These are phyloP conservation scores for Stenurella melanura DNA, from an alignment of 2,888 invertebrate genomes.

Conservation along the genomic window DNA sequence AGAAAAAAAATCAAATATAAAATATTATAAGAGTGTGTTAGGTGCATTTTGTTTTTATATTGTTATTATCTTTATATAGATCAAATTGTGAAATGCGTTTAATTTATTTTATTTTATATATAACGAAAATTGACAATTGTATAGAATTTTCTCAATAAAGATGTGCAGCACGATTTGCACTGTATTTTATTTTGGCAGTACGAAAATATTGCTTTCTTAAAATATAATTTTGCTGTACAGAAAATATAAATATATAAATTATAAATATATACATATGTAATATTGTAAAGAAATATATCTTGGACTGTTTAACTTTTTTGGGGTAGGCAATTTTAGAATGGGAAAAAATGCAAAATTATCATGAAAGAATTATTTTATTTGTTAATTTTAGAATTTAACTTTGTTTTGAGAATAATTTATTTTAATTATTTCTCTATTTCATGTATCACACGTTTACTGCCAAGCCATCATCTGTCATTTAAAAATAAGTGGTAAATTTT, in stretches of 20 bases:
- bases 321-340: slow-evolving; percentile 41
- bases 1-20: slow-evolving; percentile 16
- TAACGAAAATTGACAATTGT: not conserved
- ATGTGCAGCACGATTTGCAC: slow-evolving; percentile 34
- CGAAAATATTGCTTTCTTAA: slow-evolving; percentile 26
- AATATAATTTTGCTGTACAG: slow-evolving; percentile 31
- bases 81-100: slow-evolving; percentile 2
- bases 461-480: slow-evolving; percentile 22
- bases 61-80: slow-evolving; percentile 20
- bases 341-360: slow-evolving; percentile 14
- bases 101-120: slow-evolving; percentile 12
- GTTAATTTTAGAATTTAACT: slow-evolving; percentile 29
- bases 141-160: not conserved
- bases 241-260: slow-evolving; percentile 20
- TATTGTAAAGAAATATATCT: slow-evolving; percentile 36
- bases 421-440: slow-evolving; percentile 10
- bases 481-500: slow-evolving; percentile 30
- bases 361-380: slow-evolving; percentile 29
- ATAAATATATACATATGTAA: slow-evolving; percentile 28
- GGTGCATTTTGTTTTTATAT: slow-evolving; percentile 36
- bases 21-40: slow-evolving; percentile 42
- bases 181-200: slow-evolving; percentile 22
- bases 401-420: slow-evolving; percentile 30
- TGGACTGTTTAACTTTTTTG: slow-evolving; percentile 38
- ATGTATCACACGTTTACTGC: slow-evolving; percentile 42